Conservation (phyloP, 2,113 vertebrate species). For the Oncorhynchus tshawytscha region DNA sequence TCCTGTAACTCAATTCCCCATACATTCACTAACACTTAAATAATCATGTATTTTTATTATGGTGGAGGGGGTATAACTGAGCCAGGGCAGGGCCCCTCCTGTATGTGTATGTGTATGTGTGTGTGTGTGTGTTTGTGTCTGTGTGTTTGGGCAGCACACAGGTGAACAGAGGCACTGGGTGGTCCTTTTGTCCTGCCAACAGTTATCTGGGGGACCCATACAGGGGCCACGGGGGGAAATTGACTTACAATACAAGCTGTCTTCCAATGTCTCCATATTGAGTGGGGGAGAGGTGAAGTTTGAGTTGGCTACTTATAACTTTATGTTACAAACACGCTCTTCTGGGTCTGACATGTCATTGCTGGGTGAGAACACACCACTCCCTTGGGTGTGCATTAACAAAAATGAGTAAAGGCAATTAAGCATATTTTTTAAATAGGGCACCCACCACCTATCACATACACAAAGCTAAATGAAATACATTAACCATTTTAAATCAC, state of each 20-base stretch:
- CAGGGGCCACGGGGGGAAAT: not conserved
- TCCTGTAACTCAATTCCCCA: slow-evolving; percentile 35
- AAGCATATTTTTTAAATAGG: too few relatives aligned
- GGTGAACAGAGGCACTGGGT: not conserved
- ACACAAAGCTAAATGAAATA: too few relatives aligned
- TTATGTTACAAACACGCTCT: too few relatives aligned
- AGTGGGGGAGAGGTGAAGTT: too few relatives aligned
- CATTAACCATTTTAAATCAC: too few relatives aligned
- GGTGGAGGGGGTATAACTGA: slow-evolving; percentile 21
- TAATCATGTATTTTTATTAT: not conserved
- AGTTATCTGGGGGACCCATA: not conserved
- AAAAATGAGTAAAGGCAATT: too few relatives aligned
- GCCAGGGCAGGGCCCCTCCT: slow-evolving; percentile 6
- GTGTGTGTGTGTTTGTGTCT: slow-evolving; percentile 17
- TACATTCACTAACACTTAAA: slow-evolving; percentile 8
- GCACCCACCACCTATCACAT: too few relatives aligned
- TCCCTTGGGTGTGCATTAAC: too few relatives aligned
- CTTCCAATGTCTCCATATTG: too few relatives aligned
- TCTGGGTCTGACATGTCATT: too few relatives aligned
- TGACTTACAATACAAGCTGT: not conserved
- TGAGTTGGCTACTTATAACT: too few relatives aligned
- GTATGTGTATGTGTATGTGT: slow-evolving; percentile 2
- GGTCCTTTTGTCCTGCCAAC: not conserved
- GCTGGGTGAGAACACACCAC: too few relatives aligned
- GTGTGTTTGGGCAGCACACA: slow-evolving; percentile 1